Conservation (phyloP, 1,140 invertebrate genomes). For the Prorops nasuta region DNA sequence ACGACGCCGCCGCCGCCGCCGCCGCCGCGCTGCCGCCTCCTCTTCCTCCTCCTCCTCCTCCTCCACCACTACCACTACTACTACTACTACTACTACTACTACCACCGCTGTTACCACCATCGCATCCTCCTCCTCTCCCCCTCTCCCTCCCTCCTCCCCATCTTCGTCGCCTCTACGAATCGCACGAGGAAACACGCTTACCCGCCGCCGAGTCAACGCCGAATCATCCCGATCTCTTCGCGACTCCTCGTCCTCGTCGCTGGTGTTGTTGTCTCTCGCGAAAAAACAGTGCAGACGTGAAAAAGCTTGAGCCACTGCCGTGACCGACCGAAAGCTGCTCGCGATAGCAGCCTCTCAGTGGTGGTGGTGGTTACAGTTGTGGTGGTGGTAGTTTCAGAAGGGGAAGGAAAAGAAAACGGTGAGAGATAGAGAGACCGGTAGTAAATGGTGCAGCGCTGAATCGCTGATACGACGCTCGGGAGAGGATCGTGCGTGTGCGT, state of each 20-base stretch:
- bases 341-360: background rate
- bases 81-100: too few species aligned
- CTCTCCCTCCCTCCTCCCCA: too few species aligned
- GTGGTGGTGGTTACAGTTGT: background rate
- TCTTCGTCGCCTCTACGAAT: too few species aligned
- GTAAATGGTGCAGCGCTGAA: too few species aligned
- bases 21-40: background rate
- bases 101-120: too few species aligned
- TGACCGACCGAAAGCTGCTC: too few species aligned
- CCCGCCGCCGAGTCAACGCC: background rate
- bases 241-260: background rate
- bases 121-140: too few species aligned
- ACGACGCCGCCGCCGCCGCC: background rate
- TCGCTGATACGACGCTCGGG: too few species aligned
- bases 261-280: background rate
- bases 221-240: background rate
- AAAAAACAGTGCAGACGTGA: background rate
- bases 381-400: background rate
- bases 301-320: too few species aligned
- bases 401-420: background rate
- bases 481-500: too few species aligned
- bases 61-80: too few species aligned
- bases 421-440: background rate
- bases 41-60: background rate
- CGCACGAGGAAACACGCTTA: too few species aligned